These are phyloP conservation scores for Panulirus ornatus DNA, from an alignment of 1,140 invertebrate genomes.

Conservation along the genomic window DNA sequence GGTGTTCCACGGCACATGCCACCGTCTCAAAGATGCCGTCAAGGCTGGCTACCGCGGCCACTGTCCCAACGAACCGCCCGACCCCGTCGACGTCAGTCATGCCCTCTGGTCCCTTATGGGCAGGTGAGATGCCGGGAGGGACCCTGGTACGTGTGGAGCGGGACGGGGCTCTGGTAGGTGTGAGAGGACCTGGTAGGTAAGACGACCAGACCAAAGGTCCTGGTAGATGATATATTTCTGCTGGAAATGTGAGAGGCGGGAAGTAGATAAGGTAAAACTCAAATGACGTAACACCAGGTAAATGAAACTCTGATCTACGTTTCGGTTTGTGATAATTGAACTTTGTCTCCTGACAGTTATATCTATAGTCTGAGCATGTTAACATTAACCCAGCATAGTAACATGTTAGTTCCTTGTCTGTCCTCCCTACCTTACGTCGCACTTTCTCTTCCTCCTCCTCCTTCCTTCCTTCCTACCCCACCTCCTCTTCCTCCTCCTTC, in stretches of 20 bases:
- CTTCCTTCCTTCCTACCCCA: not conserved
- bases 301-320: too few species aligned
- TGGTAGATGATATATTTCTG: not conserved
- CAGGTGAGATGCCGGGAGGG: slow-evolving; percentile 13
- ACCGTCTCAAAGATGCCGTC: not conserved
- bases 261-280: not conserved
- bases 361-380: too few species aligned
- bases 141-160: too few species aligned
- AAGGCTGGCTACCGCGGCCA: slow-evolving; percentile 49
- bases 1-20: slow-evolving; percentile 56
- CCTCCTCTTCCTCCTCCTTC: not conserved
- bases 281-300: too few species aligned
- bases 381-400: too few species aligned
- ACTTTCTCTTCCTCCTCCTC: not conserved
- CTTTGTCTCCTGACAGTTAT: too few species aligned
- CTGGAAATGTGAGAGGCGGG: too few species aligned
- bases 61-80: slow-evolving; percentile 29
- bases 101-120: slow-evolving; percentile 56
- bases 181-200: not conserved
- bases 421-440: not conserved
- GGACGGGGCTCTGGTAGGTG: too few species aligned
- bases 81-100: slow-evolving; percentile 33
- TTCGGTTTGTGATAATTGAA: too few species aligned
- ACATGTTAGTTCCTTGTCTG: too few species aligned
- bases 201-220: not conserved